Evolutionary conservation across 1,140 invertebrate species (phyloP).

Genomic region (Schlechtendalia chinensis): DNA sequence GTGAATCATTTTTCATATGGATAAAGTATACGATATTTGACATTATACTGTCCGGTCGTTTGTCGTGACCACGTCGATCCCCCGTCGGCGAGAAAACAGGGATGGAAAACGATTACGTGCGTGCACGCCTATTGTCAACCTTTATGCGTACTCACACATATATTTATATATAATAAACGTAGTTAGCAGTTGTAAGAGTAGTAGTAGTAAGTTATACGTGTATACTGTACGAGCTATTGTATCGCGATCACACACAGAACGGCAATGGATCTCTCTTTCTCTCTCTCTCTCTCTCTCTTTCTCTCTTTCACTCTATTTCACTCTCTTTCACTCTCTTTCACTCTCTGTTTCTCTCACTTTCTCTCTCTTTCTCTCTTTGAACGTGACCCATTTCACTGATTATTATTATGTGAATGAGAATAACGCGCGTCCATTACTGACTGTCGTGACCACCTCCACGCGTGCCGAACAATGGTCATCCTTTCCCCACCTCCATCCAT

Average conservation of each 20-base stretch:
- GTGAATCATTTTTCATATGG: neutral
- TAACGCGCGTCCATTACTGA: neutral
- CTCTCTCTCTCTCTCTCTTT: neutral
- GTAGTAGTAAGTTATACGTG: neutral
- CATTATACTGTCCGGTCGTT: conserved; percentile 3
- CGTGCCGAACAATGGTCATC: neutral
- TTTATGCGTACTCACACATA: neutral
- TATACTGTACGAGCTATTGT: neutral
- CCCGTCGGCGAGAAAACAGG: no score
- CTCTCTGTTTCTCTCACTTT: no score
- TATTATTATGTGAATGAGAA: conserved; percentile 14
- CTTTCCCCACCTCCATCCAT: neutral
- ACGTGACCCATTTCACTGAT: conserved; percentile 16
- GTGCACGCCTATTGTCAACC: conserved; percentile 15
- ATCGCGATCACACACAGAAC: neutral
- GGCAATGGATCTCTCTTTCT: no score
- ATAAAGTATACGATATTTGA: neutral
- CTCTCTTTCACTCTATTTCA: no score
- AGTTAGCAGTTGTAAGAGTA: neutral
- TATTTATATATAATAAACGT: neutral
- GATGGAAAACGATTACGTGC: conserved; percentile 11
- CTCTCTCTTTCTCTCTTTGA: neutral
- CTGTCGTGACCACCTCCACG: neutral
- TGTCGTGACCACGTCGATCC: neutral
- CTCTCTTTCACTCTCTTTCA: no score